Conservation (phyloP, 1,140 invertebrate genomes). For the Arctopsyche grandis region DNA sequence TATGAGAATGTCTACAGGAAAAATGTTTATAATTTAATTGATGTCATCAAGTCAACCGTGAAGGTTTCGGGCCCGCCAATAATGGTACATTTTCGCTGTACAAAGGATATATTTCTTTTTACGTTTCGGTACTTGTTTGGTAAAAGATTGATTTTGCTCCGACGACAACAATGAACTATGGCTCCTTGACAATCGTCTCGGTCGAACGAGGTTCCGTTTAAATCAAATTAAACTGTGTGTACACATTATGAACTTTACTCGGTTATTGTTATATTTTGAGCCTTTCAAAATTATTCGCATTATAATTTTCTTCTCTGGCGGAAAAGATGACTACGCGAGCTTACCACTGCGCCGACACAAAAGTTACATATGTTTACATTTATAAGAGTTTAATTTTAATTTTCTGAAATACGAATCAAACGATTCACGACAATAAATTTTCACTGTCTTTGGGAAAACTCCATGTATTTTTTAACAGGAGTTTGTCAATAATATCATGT, state of each 20-base stretch:
- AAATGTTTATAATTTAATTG: slow-evolving; percentile 44
- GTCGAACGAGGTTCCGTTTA: slow-evolving; percentile 42
- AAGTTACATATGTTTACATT: neutral
- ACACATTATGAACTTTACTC: slow-evolving; percentile 22
- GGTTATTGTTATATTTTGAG: slow-evolving; percentile 36
- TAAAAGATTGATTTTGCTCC: slow-evolving; percentile 37
- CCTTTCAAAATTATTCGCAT: slow-evolving; percentile 37
- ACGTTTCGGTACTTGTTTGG: slow-evolving; percentile 21
- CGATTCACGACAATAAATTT: too few relatives aligned
- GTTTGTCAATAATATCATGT: too few relatives aligned
- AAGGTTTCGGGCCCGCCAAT: slow-evolving; percentile 23
- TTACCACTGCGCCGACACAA: neutral
- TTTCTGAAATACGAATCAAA: neutral
- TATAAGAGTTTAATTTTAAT: neutral
- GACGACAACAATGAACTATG: slow-evolving; percentile 23
- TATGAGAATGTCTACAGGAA: neutral
- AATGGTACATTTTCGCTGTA: slow-evolving; percentile 15
- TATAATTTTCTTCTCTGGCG: slow-evolving; percentile 21
- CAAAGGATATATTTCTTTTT: slow-evolving; percentile 17
- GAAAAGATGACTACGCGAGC: slow-evolving; percentile 27
- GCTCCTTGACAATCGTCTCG: slow-evolving; percentile 39
- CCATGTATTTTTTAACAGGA: too few relatives aligned
- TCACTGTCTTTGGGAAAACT: too few relatives aligned
- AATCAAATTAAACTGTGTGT: slow-evolving; percentile 49
- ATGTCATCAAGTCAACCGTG: slow-evolving; percentile 49